phyloP scores from a whole-genome alignment of 2,797 vertebrate genomes.

The Nothura maculosa region DNA sequence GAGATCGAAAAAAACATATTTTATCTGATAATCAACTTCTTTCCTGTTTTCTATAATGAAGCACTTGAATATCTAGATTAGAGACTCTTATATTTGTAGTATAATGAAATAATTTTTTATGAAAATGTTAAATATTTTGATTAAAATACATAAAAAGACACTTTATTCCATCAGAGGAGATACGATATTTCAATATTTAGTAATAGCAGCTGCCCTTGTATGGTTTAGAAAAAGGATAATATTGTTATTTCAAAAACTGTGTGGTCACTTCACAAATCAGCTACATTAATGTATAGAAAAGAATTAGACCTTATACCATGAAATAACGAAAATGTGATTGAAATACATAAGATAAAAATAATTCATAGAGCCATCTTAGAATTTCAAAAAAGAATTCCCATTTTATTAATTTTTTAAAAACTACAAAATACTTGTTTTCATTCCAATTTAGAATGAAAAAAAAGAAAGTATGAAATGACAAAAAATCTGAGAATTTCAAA shows the following conservation, averaged over 20 bases:
- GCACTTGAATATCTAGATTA: not conserved
- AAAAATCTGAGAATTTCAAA: not conserved
- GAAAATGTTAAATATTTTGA: not conserved
- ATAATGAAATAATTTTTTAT: constrained; percentile 19
- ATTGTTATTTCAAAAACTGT: not conserved
- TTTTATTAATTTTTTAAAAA: not conserved
- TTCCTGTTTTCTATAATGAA: constrained; percentile 19
- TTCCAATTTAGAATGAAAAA: not conserved
- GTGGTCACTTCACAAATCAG: not conserved
- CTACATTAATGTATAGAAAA: not conserved
- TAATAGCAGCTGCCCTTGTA: constrained; percentile 1
- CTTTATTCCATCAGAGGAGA: not conserved
- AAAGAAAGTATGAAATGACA: not conserved
- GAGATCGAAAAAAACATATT: not conserved
- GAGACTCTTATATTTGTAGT: not conserved
- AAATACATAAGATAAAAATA: not conserved
- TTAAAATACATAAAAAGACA: not conserved
- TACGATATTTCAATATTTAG: not conserved
- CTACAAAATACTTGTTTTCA: not conserved
- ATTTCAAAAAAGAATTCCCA: not conserved
- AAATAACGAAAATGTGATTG: not conserved
- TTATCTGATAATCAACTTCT: not conserved
- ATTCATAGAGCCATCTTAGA: not conserved
- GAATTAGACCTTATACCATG: not conserved
- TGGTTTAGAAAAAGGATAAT: not conserved